phyloP scores from a whole-genome alignment of 2,113 vertebrate species.

The Lontra canadensis region DNA sequence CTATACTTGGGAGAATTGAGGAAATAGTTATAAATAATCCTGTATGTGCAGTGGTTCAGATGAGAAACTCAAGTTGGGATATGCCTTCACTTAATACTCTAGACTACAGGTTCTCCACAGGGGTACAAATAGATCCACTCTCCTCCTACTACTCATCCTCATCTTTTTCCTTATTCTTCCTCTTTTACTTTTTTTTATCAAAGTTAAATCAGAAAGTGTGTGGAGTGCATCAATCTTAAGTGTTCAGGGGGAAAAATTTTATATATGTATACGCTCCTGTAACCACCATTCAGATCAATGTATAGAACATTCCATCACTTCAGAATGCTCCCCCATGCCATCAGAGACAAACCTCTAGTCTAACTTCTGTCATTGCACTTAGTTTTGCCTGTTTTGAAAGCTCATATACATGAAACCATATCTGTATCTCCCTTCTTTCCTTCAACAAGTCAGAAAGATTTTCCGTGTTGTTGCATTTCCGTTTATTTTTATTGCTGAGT shows the following conservation, averaged over 20 bases:
- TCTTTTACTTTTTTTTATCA: not conserved
- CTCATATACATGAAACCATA: not conserved
- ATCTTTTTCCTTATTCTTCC: not conserved
- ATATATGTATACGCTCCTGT: not conserved
- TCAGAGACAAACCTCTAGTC: not conserved
- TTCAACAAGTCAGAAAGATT: not conserved
- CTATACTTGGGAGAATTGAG: not conserved
- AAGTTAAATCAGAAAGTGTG: not conserved
- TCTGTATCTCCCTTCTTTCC: not conserved
- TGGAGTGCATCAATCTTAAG: not conserved
- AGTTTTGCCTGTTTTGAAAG: not conserved
- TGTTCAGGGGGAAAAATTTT: not conserved
- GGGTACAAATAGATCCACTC: not conserved
- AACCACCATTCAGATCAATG: not conserved
- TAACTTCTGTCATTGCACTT: not conserved
- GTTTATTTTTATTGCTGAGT: not conserved
- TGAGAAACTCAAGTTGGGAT: not conserved
- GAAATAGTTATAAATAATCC: conserved; percentile 17
- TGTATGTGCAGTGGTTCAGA: not conserved
- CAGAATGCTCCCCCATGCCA: not conserved
- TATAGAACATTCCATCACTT: not conserved
- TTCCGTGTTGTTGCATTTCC: not conserved
- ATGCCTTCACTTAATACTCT: not conserved
- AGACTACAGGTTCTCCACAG: not conserved
- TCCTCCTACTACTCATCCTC: not conserved